Base-by-base conservation (phyloP, 2,113 vertebrate species). In the Gadus macrocephalus region DNA sequence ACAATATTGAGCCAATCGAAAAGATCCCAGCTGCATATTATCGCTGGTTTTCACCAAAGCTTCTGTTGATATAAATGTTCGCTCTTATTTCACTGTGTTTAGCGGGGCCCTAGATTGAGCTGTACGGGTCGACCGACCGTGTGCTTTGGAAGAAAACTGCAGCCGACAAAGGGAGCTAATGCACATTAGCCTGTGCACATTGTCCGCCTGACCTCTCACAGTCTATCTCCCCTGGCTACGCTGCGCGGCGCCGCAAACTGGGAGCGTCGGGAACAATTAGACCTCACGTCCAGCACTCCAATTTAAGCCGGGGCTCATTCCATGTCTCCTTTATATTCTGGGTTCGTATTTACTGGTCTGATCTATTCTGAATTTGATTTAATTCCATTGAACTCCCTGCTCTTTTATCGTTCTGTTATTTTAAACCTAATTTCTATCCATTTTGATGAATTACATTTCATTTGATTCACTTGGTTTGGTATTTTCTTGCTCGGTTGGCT, bases 1-100 rank as follows among this genome's bases (percentile, higher is more conserved):
- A 16, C 15, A 58, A 58, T 58, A 85, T 82, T 76, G 80, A 81
- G 80, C 74, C 78, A 80, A 86, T 90, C 82, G 88, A 83, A 85
- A 84, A 75, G 14, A 3, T n/a, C 55, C 55, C n/a, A 81, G 72
- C 76, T 78, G 86, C 83, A 87, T 90, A 86, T 85, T 87, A 90
- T 90, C 87, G 84, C 65, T 66, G 42, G 72, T 67, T 80, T 84
- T 83, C 81, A 86, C 76, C 56, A 74, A 69, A 63, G 68, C 68
- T 71, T 72, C 73, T 73, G 73, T 77, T 87, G 69, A 85, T 86
- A 83, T 87, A 80, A 81, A 81, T 89, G 4, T 85, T 81, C 71
- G 71, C 74, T 67, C 71, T 87, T 81, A 71, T 83, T 82, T 86
- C 67, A 72, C 67, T 61, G 59, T 58, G 61, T 83, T 81, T 81